phyloP scores from a whole-genome alignment of 2,888 invertebrate genomes.

The Tachina fera region DNA sequence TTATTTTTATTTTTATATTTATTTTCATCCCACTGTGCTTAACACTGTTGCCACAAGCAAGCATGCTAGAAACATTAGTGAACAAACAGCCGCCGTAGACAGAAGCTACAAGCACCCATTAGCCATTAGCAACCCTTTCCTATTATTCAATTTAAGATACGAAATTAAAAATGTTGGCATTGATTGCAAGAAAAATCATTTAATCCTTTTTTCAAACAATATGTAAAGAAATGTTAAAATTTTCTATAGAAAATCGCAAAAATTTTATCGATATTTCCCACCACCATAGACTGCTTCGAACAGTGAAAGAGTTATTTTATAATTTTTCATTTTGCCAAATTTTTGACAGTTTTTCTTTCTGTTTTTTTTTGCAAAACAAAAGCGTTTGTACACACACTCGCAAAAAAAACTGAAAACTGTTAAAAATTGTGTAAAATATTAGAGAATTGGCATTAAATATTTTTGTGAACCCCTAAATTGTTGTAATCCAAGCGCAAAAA shows the following conservation, averaged over 20 bases:
- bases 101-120: slow-evolving; percentile 21
- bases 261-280: slow-evolving; percentile 49
- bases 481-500: slow-evolving; percentile 69
- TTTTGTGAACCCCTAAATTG: slow-evolving; percentile 71
- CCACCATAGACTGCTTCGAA: slow-evolving; percentile 71
- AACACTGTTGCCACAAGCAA: not conserved
- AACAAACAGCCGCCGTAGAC: not conserved
- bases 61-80: not conserved
- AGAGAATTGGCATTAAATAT: slow-evolving; percentile 64
- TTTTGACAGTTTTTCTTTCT: slow-evolving; percentile 76
- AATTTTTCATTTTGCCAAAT: slow-evolving; percentile 74
- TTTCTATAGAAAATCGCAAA: slow-evolving; percentile 51
- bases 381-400: slow-evolving; percentile 21
- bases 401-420: slow-evolving; percentile 43
- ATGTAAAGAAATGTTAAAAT: slow-evolving; percentile 38
- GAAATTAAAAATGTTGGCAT: slow-evolving; percentile 59
- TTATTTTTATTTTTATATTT: not conserved
- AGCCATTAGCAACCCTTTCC: slow-evolving; percentile 64
- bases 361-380: slow-evolving; percentile 73
- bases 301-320: slow-evolving; percentile 72
- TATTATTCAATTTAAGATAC: slow-evolving; percentile 22
- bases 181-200: slow-evolving; percentile 41
- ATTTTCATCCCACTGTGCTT: slow-evolving; percentile 25
- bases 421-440: slow-evolving; percentile 64
- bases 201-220: slow-evolving; percentile 62